A percentile compares a stretch with the other conserved stretches of the same genome.
These are phyloP conservation scores for Zosterops pallidus DNA, from an alignment of 2,113 vertebrate species.

Conservation along the genomic window DNA sequence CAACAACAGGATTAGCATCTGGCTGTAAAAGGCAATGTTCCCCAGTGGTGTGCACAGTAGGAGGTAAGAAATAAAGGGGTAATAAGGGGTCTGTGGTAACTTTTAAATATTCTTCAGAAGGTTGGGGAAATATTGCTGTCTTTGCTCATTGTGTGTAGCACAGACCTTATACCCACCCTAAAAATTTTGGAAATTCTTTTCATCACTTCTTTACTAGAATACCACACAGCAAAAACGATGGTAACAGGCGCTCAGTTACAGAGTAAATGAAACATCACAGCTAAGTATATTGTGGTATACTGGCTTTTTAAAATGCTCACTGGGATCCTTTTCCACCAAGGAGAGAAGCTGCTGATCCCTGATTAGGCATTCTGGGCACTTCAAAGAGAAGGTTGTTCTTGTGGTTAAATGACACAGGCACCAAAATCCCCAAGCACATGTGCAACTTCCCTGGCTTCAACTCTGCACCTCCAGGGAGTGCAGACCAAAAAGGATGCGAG, in stretches of 20 bases:
- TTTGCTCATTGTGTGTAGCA: neutral
- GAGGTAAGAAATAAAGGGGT: neutral
- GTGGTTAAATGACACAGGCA: slow-evolving; percentile 55
- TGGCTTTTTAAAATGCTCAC: neutral
- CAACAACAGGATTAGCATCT: neutral
- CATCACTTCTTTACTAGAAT: neutral
- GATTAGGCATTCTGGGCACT: neutral
- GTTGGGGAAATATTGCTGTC: neutral
- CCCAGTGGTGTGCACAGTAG: neutral
- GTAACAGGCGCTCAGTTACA: neutral
- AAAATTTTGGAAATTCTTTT: neutral
- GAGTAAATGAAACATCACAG: neutral
- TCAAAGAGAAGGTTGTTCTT: slow-evolving; percentile 12
- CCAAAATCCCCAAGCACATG: slow-evolving; percentile 34
- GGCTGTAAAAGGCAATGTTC: neutral
- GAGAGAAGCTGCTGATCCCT: slow-evolving; percentile 21
- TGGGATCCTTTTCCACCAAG: neutral
- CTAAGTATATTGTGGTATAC: neutral
- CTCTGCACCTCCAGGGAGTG: neutral
- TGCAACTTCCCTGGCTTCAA: slow-evolving; percentile 36
- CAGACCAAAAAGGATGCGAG: slow-evolving; percentile 27
- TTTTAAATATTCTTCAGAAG: neutral
- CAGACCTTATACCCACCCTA: neutral
- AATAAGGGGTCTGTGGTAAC: neutral
- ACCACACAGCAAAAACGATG: neutral